Evolutionary conservation across 2,797 vertebrate species (phyloP).

Genomic region (Ficedula albicollis): DNA sequence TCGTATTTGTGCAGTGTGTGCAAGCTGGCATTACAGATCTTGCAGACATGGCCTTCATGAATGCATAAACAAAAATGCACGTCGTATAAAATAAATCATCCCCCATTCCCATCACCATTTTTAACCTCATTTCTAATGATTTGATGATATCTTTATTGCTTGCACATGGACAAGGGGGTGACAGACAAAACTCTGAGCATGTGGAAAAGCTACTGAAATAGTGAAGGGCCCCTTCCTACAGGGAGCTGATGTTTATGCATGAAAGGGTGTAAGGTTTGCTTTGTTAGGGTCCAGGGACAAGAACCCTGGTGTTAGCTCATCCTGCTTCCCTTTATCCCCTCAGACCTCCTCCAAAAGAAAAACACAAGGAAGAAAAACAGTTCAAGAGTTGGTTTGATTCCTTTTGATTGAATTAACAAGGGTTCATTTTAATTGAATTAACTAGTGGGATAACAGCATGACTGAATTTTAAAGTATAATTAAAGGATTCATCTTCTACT

Average conservation of each 20-base stretch:
- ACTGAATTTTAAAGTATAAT: conserved; percentile 37
- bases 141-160: background rate
- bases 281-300: background rate
- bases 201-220: background rate
- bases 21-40: conserved; percentile 70
- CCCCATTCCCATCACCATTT: background rate
- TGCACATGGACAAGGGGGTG: background rate
- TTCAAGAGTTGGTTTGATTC: conserved; percentile 1
- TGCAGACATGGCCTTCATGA: conserved; percentile 58
- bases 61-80: conserved; percentile 53
- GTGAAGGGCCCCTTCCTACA: background rate
- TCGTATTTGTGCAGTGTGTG: conserved; percentile 68
- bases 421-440: conserved; percentile 40
- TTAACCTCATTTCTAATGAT: conserved; percentile 1
- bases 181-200: background rate
- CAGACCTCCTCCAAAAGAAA: background rate
- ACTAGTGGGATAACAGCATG: conserved; percentile 10
- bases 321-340: background rate
- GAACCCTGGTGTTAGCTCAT: background rate
- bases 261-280: background rate
- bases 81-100: conserved; percentile 59
- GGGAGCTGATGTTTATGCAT: background rate
- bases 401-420: conserved; percentile 53
- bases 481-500: conserved; percentile 36
- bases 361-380: background rate